These are phyloP conservation scores for Meloidogyne chitwoodi DNA, from an alignment of 1,140 invertebrate species.

Conservation along the genomic window DNA sequence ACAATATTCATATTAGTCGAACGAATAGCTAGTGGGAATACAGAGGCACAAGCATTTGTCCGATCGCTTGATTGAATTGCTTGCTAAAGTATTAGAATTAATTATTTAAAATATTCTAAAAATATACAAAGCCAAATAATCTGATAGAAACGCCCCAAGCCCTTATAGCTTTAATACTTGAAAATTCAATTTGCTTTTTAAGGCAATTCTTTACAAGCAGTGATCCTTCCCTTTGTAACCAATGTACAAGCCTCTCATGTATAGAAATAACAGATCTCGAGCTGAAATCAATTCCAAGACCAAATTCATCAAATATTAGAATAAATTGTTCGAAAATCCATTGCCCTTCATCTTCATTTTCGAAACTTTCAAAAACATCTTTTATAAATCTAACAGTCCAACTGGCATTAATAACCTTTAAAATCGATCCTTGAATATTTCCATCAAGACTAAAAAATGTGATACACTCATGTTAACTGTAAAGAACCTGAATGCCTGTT, in stretches of 20 bases:
- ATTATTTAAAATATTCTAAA: neutral
- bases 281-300: neutral
- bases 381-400: conserved; percentile 1
- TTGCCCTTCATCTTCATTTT: neutral
- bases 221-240: neutral
- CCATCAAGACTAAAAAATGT: neutral
- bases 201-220: neutral
- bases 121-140: conserved; percentile 1
- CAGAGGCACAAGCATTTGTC: neutral
- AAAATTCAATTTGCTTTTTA: neutral
- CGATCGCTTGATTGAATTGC: neutral
- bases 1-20: neutral
- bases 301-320: neutral
- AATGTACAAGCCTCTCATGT: neutral
- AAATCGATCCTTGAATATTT: neutral
- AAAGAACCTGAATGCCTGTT: conserved; percentile 11
- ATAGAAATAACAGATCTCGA: neutral
- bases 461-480: neutral
- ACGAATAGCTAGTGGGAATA: neutral
- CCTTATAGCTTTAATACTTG: conserved; percentile 6
- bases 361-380: conserved; percentile 11
- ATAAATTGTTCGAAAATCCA: neutral
- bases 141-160: conserved; percentile 7
- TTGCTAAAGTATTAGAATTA: neutral
- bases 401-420: neutral